Conservation (phyloP, 2,888 invertebrate species). For the Agriopis aurantiaria region DNA sequence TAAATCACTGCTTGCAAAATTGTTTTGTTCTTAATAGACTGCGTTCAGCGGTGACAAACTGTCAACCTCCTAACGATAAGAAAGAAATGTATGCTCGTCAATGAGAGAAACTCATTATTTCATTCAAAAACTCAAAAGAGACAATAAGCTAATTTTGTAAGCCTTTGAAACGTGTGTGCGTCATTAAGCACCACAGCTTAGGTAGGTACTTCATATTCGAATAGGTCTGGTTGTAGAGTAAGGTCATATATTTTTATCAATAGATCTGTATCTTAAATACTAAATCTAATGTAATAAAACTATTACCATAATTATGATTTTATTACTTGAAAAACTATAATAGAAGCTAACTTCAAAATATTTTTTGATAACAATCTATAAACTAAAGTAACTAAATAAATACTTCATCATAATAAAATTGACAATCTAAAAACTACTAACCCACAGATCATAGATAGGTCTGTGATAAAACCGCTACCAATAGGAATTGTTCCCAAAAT, state of each 20-base stretch:
- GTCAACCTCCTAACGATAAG: neutral
- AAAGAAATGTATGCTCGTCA: slow-evolving; percentile 2
- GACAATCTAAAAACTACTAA: too few relatives aligned
- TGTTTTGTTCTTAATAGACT: slow-evolving; percentile 17
- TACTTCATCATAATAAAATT: too few relatives aligned
- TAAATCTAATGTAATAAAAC: too few relatives aligned
- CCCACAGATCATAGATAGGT: too few relatives aligned
- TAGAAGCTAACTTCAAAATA: too few relatives aligned
- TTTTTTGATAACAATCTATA: too few relatives aligned
- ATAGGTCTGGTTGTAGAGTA: slow-evolving; percentile 2
- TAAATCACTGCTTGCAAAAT: slow-evolving; percentile 24
- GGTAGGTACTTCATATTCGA: neutral
- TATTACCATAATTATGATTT: too few relatives aligned
- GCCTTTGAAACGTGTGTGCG: neutral
- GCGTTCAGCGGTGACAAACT: slow-evolving; percentile 11
- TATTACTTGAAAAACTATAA: too few relatives aligned
- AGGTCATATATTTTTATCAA: slow-evolving; percentile 1
- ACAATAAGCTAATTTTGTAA: neutral
- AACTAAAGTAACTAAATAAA: too few relatives aligned
- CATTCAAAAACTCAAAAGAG: slow-evolving; percentile 5
- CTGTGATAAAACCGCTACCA: too few relatives aligned
- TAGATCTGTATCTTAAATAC: too few relatives aligned
- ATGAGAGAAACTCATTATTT: slow-evolving; percentile 8
- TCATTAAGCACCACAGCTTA: slow-evolving; percentile 1
- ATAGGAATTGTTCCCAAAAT: too few relatives aligned